phyloP scores from a whole-genome alignment of 2,113 vertebrate genomes.

The Triplophysa siluroides region DNA sequence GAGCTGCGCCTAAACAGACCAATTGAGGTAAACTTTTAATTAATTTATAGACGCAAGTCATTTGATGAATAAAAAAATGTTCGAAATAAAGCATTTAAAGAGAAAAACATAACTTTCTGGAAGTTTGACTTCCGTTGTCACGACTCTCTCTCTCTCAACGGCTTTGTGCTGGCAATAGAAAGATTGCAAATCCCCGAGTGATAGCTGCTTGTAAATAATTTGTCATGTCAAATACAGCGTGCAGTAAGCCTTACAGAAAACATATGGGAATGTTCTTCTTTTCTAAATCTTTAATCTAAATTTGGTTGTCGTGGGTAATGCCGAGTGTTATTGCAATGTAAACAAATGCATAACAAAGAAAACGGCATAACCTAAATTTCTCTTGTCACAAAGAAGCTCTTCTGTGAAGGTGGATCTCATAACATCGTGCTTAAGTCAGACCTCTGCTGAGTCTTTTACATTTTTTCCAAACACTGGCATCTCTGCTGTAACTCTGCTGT shows the following conservation, averaged over 20 bases:
- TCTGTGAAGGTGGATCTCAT: background rate
- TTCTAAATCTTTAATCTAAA: slow-evolving; percentile 11
- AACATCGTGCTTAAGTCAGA: background rate
- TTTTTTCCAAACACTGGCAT: background rate
- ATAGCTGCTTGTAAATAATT: slow-evolving; percentile 4
- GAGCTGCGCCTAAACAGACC: too few species aligned
- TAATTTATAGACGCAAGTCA: too few species aligned
- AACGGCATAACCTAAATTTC: background rate
- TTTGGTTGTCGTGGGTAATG: background rate
- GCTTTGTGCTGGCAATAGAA: too few species aligned
- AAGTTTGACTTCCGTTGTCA: too few species aligned
- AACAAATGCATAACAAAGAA: slow-evolving; percentile 1
- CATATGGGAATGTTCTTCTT: slow-evolving; percentile 1
- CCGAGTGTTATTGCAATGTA: background rate
- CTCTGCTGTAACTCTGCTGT: background rate
- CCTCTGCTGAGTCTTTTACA: slow-evolving; percentile 3
- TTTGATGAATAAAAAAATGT: too few species aligned
- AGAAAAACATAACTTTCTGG: too few species aligned
- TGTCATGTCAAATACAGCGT: slow-evolving; percentile 10
- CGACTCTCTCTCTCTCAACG: too few species aligned
- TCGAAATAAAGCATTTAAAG: too few species aligned
- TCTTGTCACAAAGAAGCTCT: background rate
- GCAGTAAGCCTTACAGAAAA: slow-evolving; percentile 15
- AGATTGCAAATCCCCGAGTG: slow-evolving; percentile 14
- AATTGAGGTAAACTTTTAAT: too few species aligned